These are phyloP conservation scores for Formicarius rufipectus DNA, from an alignment of 2,113 vertebrate genomes.

Conservation along the genomic window DNA sequence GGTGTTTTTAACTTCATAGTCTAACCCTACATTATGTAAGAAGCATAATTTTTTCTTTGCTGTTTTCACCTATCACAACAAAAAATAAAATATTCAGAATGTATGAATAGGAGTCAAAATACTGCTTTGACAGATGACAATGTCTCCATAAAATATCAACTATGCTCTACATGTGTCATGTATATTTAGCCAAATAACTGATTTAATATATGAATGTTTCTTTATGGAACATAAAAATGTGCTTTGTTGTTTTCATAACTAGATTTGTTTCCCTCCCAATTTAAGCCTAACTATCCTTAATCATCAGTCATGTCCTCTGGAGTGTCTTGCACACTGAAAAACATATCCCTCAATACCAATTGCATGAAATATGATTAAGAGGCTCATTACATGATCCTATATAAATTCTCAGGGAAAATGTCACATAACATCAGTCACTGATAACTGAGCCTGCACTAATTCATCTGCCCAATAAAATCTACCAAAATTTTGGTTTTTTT, in stretches of 20 bases:
- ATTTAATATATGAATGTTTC: neutral
- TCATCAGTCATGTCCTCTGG: neutral
- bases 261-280: neutral
- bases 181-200: neutral
- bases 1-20: neutral
- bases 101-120: neutral
- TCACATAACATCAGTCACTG: conserved; percentile 33
- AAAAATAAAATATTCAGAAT: neutral
- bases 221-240: neutral
- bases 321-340: conserved; percentile 12
- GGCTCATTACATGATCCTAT: conserved; percentile 6
- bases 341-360: conserved; percentile 32
- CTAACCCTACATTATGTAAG: neutral
- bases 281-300: conserved; percentile 3
- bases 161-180: neutral
- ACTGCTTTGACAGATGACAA: neutral
- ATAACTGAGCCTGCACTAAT: conserved; percentile 2
- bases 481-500: conserved; percentile 6
- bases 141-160: neutral
- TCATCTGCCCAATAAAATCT: conserved; percentile 1
- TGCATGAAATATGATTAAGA: conserved; percentile 32
- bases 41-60: neutral
- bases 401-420: conserved; percentile 41
- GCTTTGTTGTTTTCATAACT: neutral
- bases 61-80: neutral